phyloP scores from a whole-genome alignment of 2,113 vertebrate species.

The Halcyon senegalensis region DNA sequence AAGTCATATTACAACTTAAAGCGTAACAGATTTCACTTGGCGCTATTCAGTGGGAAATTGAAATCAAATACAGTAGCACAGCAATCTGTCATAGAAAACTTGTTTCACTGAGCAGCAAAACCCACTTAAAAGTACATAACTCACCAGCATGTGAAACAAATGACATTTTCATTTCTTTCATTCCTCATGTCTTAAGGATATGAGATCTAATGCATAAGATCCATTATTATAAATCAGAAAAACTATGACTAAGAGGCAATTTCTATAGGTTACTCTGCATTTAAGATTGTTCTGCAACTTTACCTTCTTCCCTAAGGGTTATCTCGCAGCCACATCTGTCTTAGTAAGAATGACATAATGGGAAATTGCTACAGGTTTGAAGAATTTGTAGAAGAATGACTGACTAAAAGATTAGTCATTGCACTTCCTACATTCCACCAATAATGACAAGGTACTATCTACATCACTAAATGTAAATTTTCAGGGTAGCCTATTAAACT shows the following conservation, averaged over 20 bases:
- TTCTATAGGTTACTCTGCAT: neutral
- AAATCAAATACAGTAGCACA: slow-evolving; percentile 74
- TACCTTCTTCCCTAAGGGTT: slow-evolving; percentile 11
- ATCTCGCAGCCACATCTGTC: slow-evolving; percentile 33
- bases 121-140: slow-evolving; percentile 52
- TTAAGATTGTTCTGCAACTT: neutral
- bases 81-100: slow-evolving; percentile 63
- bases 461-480: neutral
- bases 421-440: neutral
- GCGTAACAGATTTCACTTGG: slow-evolving; percentile 49
- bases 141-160: slow-evolving; percentile 44
- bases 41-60: slow-evolving; percentile 40
- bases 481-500: neutral
- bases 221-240: slow-evolving; percentile 56
- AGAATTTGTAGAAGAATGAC: slow-evolving; percentile 34
- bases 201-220: neutral
- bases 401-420: slow-evolving; percentile 29
- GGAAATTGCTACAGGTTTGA: slow-evolving; percentile 46
- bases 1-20: slow-evolving; percentile 49
- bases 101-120: slow-evolving; percentile 40
- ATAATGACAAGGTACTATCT: neutral
- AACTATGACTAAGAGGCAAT: neutral
- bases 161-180: slow-evolving; percentile 51
- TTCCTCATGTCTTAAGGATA: slow-evolving; percentile 43
- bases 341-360: slow-evolving; percentile 57